Conservation (phyloP, 2,797 vertebrate species). For the Gymnopithys bicolor region DNA sequence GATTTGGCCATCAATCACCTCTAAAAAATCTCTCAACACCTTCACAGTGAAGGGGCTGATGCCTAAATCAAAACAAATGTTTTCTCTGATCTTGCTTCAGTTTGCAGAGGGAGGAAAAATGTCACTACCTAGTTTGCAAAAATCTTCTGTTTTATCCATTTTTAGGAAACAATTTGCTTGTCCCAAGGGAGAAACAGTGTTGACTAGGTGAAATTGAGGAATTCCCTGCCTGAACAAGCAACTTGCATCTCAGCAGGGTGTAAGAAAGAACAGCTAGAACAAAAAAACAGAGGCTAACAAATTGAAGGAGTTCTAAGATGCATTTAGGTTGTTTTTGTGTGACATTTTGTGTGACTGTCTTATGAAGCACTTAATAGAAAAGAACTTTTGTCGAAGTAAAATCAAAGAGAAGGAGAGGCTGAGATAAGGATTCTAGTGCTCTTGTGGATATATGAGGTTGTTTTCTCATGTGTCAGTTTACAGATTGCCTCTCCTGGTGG, state of each 20-base stretch:
- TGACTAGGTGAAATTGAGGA: not conserved
- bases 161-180: not conserved
- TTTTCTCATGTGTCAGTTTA: not conserved
- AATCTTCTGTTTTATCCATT: not conserved
- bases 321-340: not conserved
- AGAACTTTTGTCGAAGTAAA: not conserved
- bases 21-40: not conserved
- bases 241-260: not conserved
- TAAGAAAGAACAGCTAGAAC: not conserved
- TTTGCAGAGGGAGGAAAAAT: not conserved
- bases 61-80: not conserved
- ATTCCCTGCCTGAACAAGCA: not conserved
- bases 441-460: not conserved
- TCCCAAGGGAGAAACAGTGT: not conserved
- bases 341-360: not conserved
- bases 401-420: not conserved
- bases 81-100: not conserved
- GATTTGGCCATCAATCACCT: not conserved
- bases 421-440: not conserved
- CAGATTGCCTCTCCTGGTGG: not conserved
- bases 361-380: not conserved
- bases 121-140: not conserved
- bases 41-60: not conserved
- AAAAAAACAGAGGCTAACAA: not conserved
- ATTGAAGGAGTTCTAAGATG: not conserved